These are phyloP conservation scores for Cecropterus lyciades DNA, from an alignment of 1,140 invertebrate species.

Conservation along the genomic window DNA sequence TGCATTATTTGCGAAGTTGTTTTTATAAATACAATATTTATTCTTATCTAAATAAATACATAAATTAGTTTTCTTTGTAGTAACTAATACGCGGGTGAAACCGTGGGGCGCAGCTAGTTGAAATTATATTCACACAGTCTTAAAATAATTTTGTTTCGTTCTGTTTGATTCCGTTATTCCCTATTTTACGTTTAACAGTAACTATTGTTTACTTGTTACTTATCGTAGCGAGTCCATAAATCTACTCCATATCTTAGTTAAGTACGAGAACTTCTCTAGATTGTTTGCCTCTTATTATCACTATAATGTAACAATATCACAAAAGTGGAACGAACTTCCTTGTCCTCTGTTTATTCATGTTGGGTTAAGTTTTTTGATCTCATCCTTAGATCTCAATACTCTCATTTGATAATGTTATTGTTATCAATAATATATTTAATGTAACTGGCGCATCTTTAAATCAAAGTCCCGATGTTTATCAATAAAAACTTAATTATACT, in stretches of 20 bases:
- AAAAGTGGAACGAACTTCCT: conserved; percentile 29
- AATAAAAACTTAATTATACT: too few species aligned
- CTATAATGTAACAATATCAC: conserved; percentile 1
- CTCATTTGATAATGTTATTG: conserved; percentile 1
- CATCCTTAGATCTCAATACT: not conserved
- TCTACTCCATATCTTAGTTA: conserved; percentile 1
- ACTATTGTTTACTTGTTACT: conserved; percentile 8
- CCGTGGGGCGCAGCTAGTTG: too few species aligned
- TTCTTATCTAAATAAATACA: too few species aligned
- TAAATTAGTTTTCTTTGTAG: too few species aligned
- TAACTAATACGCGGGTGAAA: too few species aligned
- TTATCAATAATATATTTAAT: conserved; percentile 1
- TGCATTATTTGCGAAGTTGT: too few species aligned
- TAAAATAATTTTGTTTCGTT: not conserved
- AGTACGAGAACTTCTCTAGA: not conserved
- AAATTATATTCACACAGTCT: too few species aligned
- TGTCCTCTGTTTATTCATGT: conserved; percentile 16
- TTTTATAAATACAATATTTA: too few species aligned
- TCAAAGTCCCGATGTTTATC: too few species aligned
- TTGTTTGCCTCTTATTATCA: conserved; percentile 3
- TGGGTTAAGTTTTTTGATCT: conserved; percentile 21
- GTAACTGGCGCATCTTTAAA: too few species aligned
- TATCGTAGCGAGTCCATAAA: not conserved
- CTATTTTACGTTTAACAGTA: conserved; percentile 9
- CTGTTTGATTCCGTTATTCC: conserved; percentile 2